Percentiles rank a stretch among this genome's conserved stretches.
These are phyloP conservation scores for Cantharis nigra DNA, from an alignment of 2,888 invertebrate genomes.

Conservation along the genomic window DNA sequence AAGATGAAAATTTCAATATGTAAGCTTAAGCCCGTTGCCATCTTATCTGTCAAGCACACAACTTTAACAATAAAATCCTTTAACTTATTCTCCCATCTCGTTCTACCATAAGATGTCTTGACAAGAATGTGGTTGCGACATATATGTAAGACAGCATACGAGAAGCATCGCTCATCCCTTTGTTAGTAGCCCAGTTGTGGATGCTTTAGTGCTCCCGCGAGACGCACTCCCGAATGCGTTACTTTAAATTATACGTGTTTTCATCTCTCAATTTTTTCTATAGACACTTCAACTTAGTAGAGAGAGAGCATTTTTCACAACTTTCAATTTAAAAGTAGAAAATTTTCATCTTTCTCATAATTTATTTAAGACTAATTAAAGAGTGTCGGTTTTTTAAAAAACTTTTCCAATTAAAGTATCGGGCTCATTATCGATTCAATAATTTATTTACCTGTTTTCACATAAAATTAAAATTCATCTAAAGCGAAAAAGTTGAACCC, in stretches of 20 bases:
- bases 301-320: neutral
- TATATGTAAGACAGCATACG: slow-evolving; percentile 33
- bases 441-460: neutral
- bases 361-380: neutral
- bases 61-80: slow-evolving; percentile 25
- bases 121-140: slow-evolving; percentile 36
- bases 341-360: neutral
- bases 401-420: neutral
- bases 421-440: neutral
- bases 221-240: slow-evolving; percentile 38
- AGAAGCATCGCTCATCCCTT: slow-evolving; percentile 38
- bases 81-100: slow-evolving; percentile 20
- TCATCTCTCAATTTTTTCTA: slow-evolving; percentile 35
- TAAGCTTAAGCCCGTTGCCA: slow-evolving; percentile 20
- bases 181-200: slow-evolving; percentile 34
- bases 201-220: slow-evolving; percentile 35
- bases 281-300: slow-evolving; percentile 21
- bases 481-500: neutral
- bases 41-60: slow-evolving; percentile 24
- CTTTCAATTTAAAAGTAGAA: neutral
- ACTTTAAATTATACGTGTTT: slow-evolving; percentile 37
- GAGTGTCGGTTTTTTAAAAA: neutral
- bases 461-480: neutral
- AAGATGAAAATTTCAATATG: slow-evolving; percentile 24
- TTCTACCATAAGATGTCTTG: slow-evolving; percentile 9